A percentile compares a stretch with the other conserved stretches of the same genome.
Evolutionary conservation across 2,113 vertebrate species (phyloP).

Genomic region (Globicephala melas): DNA sequence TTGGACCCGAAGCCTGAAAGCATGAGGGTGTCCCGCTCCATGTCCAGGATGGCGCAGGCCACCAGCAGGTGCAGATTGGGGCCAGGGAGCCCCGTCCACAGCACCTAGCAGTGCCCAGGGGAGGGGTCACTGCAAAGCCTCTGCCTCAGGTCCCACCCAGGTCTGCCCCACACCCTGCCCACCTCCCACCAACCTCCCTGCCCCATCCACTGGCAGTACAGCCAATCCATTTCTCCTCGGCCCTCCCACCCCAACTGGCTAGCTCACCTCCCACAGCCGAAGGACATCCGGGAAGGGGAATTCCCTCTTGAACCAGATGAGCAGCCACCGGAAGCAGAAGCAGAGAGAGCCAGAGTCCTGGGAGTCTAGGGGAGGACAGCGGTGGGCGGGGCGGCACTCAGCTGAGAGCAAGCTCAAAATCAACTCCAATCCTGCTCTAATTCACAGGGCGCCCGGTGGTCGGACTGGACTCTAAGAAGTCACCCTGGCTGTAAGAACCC

Average conservation of each 20-base stretch:
- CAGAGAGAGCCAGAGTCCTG: conserved; percentile 82
- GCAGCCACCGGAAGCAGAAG: conserved; percentile 91
- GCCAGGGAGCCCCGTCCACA: conserved; percentile 90
- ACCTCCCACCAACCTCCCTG: neutral
- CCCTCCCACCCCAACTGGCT: neutral
- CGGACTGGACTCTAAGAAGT: neutral
- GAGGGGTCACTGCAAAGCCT: neutral
- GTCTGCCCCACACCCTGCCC: neutral
- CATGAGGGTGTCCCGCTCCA: conserved; percentile 90
- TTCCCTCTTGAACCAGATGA: conserved; percentile 96
- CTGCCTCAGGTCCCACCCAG: neutral
- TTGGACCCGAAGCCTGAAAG: conserved; percentile 93
- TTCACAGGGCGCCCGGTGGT: neutral
- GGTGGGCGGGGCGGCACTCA: accelerated
- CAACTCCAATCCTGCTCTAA: neutral
- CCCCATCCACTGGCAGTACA: too few species aligned
- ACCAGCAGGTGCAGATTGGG: conserved; percentile 92
- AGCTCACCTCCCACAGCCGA: conserved; percentile 89
- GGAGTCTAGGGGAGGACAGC: conserved; percentile 65
- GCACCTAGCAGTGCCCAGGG: conserved; percentile 79
- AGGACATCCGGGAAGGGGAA: conserved; percentile 93
- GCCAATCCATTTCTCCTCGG: neutral
- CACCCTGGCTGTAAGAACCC: too few species aligned
- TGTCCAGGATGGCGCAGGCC: conserved; percentile 90
- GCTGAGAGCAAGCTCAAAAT: too few species aligned